Evolutionary conservation across 2,113 vertebrate species (phyloP).

Genomic region (Trichomycterus rosablanca): DNA sequence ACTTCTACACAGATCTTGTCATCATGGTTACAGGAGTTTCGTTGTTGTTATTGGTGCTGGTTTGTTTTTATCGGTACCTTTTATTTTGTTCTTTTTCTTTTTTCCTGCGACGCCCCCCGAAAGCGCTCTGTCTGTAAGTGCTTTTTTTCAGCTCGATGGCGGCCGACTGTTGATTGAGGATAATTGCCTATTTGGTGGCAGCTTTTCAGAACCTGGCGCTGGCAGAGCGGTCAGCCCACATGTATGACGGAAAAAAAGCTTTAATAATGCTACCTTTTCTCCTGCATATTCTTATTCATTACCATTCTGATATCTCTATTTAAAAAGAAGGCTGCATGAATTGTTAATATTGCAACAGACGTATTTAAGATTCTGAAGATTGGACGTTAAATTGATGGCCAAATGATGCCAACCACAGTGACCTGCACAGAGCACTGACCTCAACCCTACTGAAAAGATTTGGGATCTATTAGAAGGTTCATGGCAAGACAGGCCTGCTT

Average conservation of each 20-base stretch:
- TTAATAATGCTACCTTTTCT: constrained; percentile 3
- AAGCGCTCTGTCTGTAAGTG: background rate
- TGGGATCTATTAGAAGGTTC: too few relatives aligned
- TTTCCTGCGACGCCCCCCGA: constrained; percentile 36
- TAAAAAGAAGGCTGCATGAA: too few relatives aligned
- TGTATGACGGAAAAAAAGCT: background rate
- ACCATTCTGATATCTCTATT: too few relatives aligned
- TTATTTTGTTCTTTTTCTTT: constrained; percentile 10
- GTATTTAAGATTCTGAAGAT: too few relatives aligned
- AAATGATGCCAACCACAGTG: too few relatives aligned
- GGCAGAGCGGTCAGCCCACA: constrained; percentile 5
- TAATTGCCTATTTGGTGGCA: constrained; percentile 72
- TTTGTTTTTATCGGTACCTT: background rate
- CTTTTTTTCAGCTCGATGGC: constrained; percentile 54
- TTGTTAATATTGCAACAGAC: too few relatives aligned
- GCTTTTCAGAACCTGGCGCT: constrained; percentile 57
- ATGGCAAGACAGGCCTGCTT: too few relatives aligned
- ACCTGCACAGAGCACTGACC: too few relatives aligned
- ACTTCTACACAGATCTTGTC: background rate
- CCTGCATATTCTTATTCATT: background rate
- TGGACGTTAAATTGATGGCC: too few relatives aligned
- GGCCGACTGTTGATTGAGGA: constrained; percentile 65
- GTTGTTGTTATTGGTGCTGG: too few relatives aligned
- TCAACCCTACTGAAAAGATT: too few relatives aligned
- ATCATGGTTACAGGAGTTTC: too few relatives aligned